Evolutionary conservation across 2,113 vertebrate genomes (phyloP).

Genomic region (Carassius auratus): DNA sequence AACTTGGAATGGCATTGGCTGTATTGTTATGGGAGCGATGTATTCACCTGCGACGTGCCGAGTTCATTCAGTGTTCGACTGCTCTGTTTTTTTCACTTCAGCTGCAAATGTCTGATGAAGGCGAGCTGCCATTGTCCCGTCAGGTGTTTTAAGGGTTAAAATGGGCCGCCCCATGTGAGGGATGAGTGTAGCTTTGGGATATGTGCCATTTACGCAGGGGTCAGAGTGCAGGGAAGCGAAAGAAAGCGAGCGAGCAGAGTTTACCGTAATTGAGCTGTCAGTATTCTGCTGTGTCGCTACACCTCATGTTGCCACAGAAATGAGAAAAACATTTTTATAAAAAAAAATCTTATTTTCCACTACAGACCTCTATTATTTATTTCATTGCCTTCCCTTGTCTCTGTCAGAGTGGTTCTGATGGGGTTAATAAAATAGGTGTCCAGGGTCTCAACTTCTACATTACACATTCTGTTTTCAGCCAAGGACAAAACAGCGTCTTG

Average conservation of each 20-base stretch:
- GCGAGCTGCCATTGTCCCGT: background rate
- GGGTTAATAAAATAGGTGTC: slow-evolving; percentile 60
- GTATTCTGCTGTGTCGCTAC: slow-evolving; percentile 76
- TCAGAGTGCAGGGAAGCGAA: background rate
- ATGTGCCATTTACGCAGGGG: slow-evolving; percentile 76
- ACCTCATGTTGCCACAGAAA: slow-evolving; percentile 77
- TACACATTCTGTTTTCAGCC: background rate
- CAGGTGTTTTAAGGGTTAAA: slow-evolving; percentile 72
- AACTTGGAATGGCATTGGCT: slow-evolving; percentile 80
- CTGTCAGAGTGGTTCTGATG: slow-evolving; percentile 63
- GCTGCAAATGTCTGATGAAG: slow-evolving; percentile 24
- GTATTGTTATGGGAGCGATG: slow-evolving; percentile 57
- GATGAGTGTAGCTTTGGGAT: slow-evolving; percentile 82
- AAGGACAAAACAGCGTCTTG: background rate
- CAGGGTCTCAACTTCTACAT: background rate
- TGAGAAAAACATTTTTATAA: slow-evolving; percentile 82
- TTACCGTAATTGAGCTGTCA: slow-evolving; percentile 92
- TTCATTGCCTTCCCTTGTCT: slow-evolving; percentile 59
- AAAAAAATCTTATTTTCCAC: slow-evolving; percentile 69
- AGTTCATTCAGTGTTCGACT: background rate
- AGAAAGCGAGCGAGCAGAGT: slow-evolving; percentile 62
- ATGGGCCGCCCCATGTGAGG: slow-evolving; percentile 72
- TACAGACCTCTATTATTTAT: slow-evolving; percentile 69
- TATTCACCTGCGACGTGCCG: slow-evolving; percentile 64
- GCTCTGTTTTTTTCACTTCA: background rate